Evolutionary conservation across 1,140 invertebrate species (phyloP), one percentile per base, ranked within the genome.

Genomic region (Pachyrhynchus sulphureomaculatus): DNA sequence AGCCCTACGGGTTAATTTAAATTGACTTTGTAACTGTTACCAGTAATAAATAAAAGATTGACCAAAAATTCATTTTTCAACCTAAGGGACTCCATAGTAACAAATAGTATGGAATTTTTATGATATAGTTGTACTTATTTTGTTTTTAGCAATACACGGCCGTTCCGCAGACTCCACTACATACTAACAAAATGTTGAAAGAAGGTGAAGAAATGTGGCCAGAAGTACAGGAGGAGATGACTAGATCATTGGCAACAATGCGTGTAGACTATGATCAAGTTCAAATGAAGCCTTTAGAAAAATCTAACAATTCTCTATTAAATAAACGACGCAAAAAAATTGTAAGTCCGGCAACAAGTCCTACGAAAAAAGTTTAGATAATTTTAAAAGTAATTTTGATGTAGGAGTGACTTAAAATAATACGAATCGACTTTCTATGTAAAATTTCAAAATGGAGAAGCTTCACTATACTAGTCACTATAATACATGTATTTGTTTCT

Each of bases 201-300:
- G 96, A 98, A 78, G 89, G 92, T 41, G 90, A 90, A 61, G 93
- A 96, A 55, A 85, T 88, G 23, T 98, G 96, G 96, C 88, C 90
- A 2, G 96, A 98, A 74, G 94, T 98, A 12, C 92, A 99, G 83
- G 96, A 99, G 78, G 96, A 99, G 81, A 98, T 99, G 94, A 96
- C 91, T 0, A 86, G 94, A 56, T 97, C 95, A 0, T 78, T 99
- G 33, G 94, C 95, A 29, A 96, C 94, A 48, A 99, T 99, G 95
- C 81, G 96, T 49, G 92, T 97, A 0, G 94, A 96, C 73, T 95
- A 95, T 74, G 95, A 97, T 76, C 88, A 86, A 80, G 86, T 93
- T 37, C 89, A 90, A 77, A 90, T 95, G 45, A 95, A 97, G 80
- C 87, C 90, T 33, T 76, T 97, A 53, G 91, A 94, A 60, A 88